Evolutionary conservation across 1,140 invertebrate genomes (phyloP), one percentile per base, ranked within the genome.

Genomic region (Drosophila tristis): DNA sequence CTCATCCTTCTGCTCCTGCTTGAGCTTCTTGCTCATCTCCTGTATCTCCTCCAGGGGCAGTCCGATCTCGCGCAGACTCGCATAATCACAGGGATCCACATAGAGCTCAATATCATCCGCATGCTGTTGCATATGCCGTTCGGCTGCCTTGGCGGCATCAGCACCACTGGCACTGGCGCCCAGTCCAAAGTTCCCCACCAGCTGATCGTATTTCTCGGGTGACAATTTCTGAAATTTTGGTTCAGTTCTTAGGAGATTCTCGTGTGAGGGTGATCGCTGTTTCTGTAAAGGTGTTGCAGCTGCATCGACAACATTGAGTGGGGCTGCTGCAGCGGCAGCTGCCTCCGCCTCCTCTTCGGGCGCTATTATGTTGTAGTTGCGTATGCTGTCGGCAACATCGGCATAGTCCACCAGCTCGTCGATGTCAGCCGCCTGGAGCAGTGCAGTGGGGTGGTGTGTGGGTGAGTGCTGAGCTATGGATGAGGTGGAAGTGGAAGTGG

Each of bases 1-100:
- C 26, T 94, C 94, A 92, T 95, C 94, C 62, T 92, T 92, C 75
- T 95, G 94, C 78, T 95, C 94, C 90, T 95, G 94, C 55, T 94
- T 93, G 55, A 94, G 77, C 66, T 94, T 93, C 59, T 92, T 90
- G 61, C 93, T 92, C 72, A 95, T 92, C 77, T 94, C 93, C 48
- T 93, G 92, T 29, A 95, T 80, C 87, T 95, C 94, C 66, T 93
- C 91, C 25, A 93, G 75, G 9, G 94, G 94, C 13, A 95, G 68
- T 2, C 94, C 94, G 13, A 94, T 90, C 49, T 94, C 93, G 16
- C 93, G 93, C 20, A 92, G 53, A 11, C 85, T 90, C 4, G 80
- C 90, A 78, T 91, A 91, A 45, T 91, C 90, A 49, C 90, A 91
- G 20, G 90, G 90, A 76, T 91, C 90, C 61, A 91, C 90, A 56